Conservation (phyloP, 1,140 invertebrate species). For the Drosophila lini region DNA sequence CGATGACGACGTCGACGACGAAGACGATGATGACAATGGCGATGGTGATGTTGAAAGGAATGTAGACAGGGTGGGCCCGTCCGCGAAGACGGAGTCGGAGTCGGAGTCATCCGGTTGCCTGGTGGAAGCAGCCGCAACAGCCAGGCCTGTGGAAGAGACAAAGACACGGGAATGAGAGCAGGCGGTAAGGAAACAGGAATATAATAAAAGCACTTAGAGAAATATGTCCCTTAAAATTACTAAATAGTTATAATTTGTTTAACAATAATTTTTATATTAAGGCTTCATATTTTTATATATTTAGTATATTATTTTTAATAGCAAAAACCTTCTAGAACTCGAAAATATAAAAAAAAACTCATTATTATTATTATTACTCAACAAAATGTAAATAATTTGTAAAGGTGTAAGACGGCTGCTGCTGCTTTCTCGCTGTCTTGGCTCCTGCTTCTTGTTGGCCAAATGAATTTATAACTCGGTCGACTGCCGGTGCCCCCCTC, state of each 20-base stretch:
- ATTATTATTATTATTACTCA: too few relatives aligned
- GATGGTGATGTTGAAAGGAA: slow-evolving; percentile 33
- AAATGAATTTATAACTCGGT: slow-evolving; percentile 69
- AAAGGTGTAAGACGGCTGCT: slow-evolving; percentile 8
- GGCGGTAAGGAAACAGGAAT: neutral
- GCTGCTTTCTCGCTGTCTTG: slow-evolving; percentile 18
- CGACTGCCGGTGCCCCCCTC: neutral
- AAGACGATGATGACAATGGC: slow-evolving; percentile 19
- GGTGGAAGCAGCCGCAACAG: slow-evolving; percentile 39
- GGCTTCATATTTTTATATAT: too few relatives aligned
- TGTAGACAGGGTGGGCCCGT: slow-evolving; percentile 44
- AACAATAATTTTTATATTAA: too few relatives aligned
- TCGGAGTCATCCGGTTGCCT: slow-evolving; percentile 48
- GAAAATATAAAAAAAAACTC: neutral
- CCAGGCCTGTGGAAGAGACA: slow-evolving; percentile 44
- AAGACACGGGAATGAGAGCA: slow-evolving; percentile 19
- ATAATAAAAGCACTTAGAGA: slow-evolving; percentile 4
- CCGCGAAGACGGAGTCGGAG: slow-evolving; percentile 41
- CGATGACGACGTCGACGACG: neutral
- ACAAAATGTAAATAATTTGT: slow-evolving; percentile 1
- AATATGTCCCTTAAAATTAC: neutral
- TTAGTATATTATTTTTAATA: neutral
- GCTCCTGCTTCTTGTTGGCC: slow-evolving; percentile 37
- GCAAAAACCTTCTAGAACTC: too few relatives aligned
- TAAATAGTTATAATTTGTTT: neutral